Base-by-base conservation (phyloP, 2,888 invertebrate species). In the Rhopalosiphum nymphaeae region DNA sequence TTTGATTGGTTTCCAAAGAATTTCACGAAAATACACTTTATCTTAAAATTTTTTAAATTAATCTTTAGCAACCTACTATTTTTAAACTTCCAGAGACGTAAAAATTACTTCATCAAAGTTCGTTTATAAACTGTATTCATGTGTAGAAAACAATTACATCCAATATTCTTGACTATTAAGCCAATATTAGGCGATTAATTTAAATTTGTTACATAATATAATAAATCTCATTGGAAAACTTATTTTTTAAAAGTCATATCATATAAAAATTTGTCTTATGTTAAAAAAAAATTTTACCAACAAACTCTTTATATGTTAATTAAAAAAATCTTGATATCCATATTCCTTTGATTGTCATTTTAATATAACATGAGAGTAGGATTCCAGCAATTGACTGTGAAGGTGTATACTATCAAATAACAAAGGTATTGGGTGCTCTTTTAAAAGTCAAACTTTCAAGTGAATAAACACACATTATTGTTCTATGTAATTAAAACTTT, bases 101-200 rank as follows among this genome's bases (percentile, higher is more conserved):
- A 46, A 92, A 86, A 92, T 86, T 49, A 86, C 46, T 92, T 86
- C 16, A n/a, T 36, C 57, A 44, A 46, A 92, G 86, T 61, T 86
- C 3, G 46, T 92, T 46, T 42, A 46, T 5, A 11, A 61, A 92
- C 61, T 92, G 46, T 46, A 57, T 46, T 86, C 10, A 26, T 26
- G 21, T 36, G 36, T 21, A 9, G 21, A 21, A 78, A 25, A 36
- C 21, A 36, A 9, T 13, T 1, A 10, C 61, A 36, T 46, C 29
- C 16, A 36, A 86, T 46, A 86, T 86, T 86, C 36, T n/a, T 86
- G n/a, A n/a, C n/a, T n/a, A n/a, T n/a, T n/a, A n/a, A n/a, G n/a
- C n/a, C n/a, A n/a, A n/a, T n/a, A n/a, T 57, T 29, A 29, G 42
- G 9, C 1, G 13, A 89, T 78, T 86, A 5, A 36, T 92, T 61